Conservation (phyloP, 2,888 invertebrate genomes). For the Leucozona laternaria region DNA sequence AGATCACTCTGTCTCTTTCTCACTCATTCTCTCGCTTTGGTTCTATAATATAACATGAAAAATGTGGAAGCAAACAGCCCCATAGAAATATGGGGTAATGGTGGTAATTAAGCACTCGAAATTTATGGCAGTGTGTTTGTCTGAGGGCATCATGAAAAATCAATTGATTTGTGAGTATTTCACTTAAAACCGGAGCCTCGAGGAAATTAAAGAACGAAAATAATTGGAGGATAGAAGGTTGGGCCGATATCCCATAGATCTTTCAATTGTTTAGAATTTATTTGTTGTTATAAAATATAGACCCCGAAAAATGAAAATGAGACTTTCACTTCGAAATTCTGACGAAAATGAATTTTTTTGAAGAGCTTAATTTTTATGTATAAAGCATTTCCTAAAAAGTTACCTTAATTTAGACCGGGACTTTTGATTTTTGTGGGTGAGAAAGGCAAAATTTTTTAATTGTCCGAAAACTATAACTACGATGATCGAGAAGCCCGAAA, state of each 20-base stretch:
- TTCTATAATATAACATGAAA: conserved; percentile 46
- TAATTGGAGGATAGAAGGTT: neutral
- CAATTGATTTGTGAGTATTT: conserved; percentile 61
- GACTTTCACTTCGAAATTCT: no score
- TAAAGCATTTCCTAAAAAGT: no score
- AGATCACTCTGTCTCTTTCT: neutral
- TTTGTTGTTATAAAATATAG: no score
- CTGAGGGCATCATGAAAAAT: conserved; percentile 41
- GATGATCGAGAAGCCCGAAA: no score
- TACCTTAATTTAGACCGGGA: no score
- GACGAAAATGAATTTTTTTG: no score
- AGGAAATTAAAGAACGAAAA: conserved; percentile 3
- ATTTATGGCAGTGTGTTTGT: conserved; percentile 45
- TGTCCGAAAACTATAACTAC: no score
- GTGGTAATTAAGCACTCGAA: conserved; percentile 63
- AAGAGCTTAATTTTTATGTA: no score
- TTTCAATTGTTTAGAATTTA: neutral
- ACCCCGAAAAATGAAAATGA: no score
- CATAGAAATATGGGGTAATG: conserved; percentile 45
- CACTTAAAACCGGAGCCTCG: conserved; percentile 9
- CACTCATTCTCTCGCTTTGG: neutral
- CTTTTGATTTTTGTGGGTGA: no score
- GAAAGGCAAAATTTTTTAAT: no score
- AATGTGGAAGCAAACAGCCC: conserved; percentile 37
- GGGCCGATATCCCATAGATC: conserved; percentile 4